Percentiles rank a stretch among this genome's conserved stretches.
phyloP scores from a whole-genome alignment of 2,797 vertebrate genomes.

The Australoheros facetus region DNA sequence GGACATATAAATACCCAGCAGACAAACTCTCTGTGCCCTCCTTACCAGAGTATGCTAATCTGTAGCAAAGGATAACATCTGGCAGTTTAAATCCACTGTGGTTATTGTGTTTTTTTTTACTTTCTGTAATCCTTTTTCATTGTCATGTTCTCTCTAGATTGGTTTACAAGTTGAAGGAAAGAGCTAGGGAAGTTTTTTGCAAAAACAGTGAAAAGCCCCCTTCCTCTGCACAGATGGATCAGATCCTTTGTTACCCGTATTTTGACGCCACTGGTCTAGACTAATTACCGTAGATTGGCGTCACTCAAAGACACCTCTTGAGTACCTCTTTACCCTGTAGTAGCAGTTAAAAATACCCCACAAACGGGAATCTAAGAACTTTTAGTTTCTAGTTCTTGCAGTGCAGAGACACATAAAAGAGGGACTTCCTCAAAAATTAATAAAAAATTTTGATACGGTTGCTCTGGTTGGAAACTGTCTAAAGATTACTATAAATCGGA shows the following conservation, averaged over 20 bases:
- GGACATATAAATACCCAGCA: not conserved
- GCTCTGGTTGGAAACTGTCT: not conserved
- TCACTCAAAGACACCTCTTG: not conserved
- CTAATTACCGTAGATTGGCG: not conserved
- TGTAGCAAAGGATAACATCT: not conserved
- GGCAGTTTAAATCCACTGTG: not conserved
- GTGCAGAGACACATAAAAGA: not conserved
- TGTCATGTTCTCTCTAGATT: not conserved
- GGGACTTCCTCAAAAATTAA: not conserved
- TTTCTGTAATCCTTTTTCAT: too few relatives aligned
- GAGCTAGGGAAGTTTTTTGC: not conserved
- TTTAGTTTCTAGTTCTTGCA: not conserved
- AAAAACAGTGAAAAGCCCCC: not conserved
- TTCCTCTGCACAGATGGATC: not conserved
- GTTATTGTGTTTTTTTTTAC: not conserved
- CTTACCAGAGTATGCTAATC: not conserved
- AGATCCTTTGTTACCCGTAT: not conserved
- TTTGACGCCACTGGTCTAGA: not conserved
- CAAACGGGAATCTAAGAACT: not conserved
- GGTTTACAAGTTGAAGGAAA: not conserved
- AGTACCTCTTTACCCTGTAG: not conserved
- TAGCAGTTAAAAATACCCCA: not conserved
- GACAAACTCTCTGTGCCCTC: not conserved
- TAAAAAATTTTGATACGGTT: not conserved
- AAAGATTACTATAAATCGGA: not conserved